Base-by-base conservation (phyloP, 2,888 invertebrate genomes). In the Drosophila atroscutellata region DNA sequence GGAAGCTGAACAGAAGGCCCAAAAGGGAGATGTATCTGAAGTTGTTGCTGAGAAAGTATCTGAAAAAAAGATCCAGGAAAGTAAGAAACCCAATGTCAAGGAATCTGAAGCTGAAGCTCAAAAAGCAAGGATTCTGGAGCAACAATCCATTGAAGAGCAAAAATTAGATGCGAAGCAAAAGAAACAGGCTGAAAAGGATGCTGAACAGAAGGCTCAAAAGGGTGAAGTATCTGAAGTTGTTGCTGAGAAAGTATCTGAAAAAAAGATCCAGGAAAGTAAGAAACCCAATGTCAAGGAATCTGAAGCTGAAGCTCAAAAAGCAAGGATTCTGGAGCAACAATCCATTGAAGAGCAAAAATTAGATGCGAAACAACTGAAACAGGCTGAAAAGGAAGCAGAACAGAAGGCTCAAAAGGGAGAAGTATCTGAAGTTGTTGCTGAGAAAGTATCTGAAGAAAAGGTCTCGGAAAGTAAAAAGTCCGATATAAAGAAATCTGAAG, bases 261-360 rank as follows among this genome's bases (percentile, higher is more conserved):
- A 58, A 34, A 55, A 34, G 7, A 3, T 28, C 0, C 15, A 18
- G 0, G 60, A 52, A n/a, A 32, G n/a, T 15, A 18, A 42, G 42
- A 52, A 42, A 1, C 3, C 5, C 4, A n/a, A 36, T 59, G 28
- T 68, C 1, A 50, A 65, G 24, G 75, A 82, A 6, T 60, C 67
- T 5, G 47, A 74, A 18, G 1, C n/a, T 2, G 54, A 72, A 24
- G n/a, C 63, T 28, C 26, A 42, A 24, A 60, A 57, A 26, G 57
- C 45, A 0, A 66, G 54, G 32, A 8, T 62, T 0, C 28, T 57
- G 0, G 57, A 68, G 11, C 37, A 67, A 51, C 26, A 64, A 26
- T 51, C 18, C 1, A 39, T 70, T 0, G 61, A 75, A n/a, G 60
- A 50, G 8, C 47, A 69, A 15, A 32, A 52, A 18, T 0, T 37